phyloP scores from a whole-genome alignment of 2,888 invertebrate species.

The Crocallis elinguaria region DNA sequence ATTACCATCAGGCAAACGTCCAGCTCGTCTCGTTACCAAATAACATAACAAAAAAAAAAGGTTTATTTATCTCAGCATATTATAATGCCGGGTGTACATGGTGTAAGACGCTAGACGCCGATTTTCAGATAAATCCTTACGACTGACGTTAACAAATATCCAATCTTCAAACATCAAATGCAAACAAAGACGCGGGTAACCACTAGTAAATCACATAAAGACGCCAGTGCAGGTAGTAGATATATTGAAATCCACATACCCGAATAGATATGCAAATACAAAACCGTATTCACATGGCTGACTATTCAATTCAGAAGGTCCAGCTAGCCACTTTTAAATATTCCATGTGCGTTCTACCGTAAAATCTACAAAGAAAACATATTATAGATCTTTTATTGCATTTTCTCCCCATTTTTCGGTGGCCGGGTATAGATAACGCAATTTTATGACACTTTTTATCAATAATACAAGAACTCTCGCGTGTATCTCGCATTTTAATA shows the following conservation, averaged over 20 bases:
- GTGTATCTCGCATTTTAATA: slow-evolving; percentile 34
- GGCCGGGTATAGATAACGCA: slow-evolving; percentile 46
- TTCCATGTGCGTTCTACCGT: slow-evolving; percentile 81
- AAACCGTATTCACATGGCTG: slow-evolving; percentile 65
- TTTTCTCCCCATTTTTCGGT: slow-evolving; percentile 65
- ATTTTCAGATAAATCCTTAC: too few species aligned
- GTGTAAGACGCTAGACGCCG: too few species aligned
- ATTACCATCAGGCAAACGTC: too few species aligned
- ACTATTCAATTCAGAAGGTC: slow-evolving; percentile 71
- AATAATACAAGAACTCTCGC: slow-evolving; percentile 46
- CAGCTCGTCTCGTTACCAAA: too few species aligned
- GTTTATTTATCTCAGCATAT: too few species aligned
- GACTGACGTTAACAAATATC: too few species aligned
- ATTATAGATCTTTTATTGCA: slow-evolving; percentile 79
- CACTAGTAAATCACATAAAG: background rate
- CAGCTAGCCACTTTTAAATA: slow-evolving; percentile 78
- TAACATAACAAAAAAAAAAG: too few species aligned
- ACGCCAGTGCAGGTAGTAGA: background rate
- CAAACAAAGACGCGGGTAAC: too few species aligned
- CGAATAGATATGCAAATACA: slow-evolving; percentile 62
- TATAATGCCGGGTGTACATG: too few species aligned
- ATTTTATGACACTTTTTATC: slow-evolving; percentile 68
- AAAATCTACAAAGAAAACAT: slow-evolving; percentile 83
- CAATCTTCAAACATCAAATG: too few species aligned
- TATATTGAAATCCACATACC: slow-evolving; percentile 41